Base-by-base conservation (phyloP, 2,797 vertebrate genomes). In the Lagocephalus sceleratus region DNA sequence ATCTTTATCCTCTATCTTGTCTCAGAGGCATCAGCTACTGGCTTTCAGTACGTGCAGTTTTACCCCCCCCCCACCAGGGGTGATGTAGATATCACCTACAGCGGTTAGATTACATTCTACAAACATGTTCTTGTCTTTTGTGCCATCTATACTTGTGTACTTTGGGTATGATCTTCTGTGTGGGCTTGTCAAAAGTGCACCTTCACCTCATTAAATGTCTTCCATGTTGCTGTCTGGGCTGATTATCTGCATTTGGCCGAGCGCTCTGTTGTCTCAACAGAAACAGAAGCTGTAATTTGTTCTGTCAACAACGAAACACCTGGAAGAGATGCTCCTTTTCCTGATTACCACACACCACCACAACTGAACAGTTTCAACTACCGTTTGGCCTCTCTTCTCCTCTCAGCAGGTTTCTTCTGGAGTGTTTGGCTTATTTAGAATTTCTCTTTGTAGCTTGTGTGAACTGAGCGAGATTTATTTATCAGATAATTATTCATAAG, bases 311-410 rank as follows among this genome's bases (percentile, higher is more conserved):
- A 45, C 20, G 45, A 57, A 71, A 75, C 79, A 71, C 56, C 73
- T 79, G 73, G 51, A 63, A 44, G 41, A 39, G 58, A 17, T 51
- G 57, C 38, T 49, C 42, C 50, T 55, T 51, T 17, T 46, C 25
- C 20, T 60, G 20, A 60, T 45, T 38, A 12, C 60, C 56, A 57
- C 41, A 65, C 58, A 52, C 59, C 45, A 21, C 17, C 23, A 78
- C 68, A 71, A 78, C 75, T 62, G 20, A 69, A 49, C 59, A 45
- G 48, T 51, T 67, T 59, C 43, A 35, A 51, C 3, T 40, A 23
- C 12, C 2, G 35, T 20, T 29, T 2, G 14, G 29, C 43, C 41
- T 68, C 23, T 71, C 46, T 25, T 58, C 57, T 66, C 52, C 21
- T 70, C 71, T 62, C 59, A 66, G 3, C 55, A 26, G 4, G 1